Evolutionary conservation across 2,888 invertebrate species (phyloP), one percentile per base, ranked within the genome.

Genomic region (Gisinianus flammeolus): DNA sequence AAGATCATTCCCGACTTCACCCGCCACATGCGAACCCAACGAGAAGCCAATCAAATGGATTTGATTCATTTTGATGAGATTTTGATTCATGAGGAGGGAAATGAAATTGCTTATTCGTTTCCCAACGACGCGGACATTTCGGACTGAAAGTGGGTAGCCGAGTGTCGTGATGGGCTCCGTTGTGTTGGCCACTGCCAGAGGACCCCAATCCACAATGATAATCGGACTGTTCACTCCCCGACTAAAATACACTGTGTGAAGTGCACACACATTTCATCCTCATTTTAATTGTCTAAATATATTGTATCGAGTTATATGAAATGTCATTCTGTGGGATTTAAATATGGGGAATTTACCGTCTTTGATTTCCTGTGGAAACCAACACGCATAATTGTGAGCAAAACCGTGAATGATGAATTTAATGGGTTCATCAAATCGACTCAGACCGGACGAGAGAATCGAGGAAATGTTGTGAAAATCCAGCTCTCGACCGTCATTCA

Each of bases 321-420:
- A 56, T 10, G n/a, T n/a, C 56, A 10, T 56, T 5, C 6, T 22
- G 19, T 62, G n/a, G 24, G 16, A n/a, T 54, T 54, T 54, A 54
- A 62, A 62, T 22, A 12, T 22, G 8, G 6, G 24, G 8, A 24
- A 24, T 24, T 64, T 26, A 77, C 76, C 62, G 22, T 77, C 76
- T 70, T 77, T 77, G 19, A 77, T 31, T 70, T 77, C 76, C 62
- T 77, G 76, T 19, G 76, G 76, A 70, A 77, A 77, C 76, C 76
- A 77, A 28, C 76, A 77, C 1, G 35, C 16, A 28, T 77, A 70
- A 70, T 77, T 70, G 30, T 77, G 76, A 16, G 24, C 24, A 24
- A 62, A 77, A 19, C 76, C 76, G 64, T 77, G 76, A 12, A 77
- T 77, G 19, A 77, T 28, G 12, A 77, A 58, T 28, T 77, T 77